Conservation (phyloP, 2,888 invertebrate species). For the Pristionchus fissidentatus region DNA sequence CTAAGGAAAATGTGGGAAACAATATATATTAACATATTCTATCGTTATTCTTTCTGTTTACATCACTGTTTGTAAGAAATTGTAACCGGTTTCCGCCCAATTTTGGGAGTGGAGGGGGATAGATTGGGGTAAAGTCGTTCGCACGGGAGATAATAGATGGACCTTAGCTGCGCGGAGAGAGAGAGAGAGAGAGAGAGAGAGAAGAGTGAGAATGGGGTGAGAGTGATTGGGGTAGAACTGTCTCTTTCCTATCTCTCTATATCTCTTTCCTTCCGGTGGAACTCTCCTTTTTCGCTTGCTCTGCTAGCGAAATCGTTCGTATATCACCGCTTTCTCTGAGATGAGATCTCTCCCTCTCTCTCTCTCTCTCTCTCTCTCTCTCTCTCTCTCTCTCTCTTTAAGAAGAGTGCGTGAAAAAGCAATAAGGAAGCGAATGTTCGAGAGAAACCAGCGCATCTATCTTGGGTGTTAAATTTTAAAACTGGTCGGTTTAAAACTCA, state of each 20-base stretch:
- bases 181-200: neutral
- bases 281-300: neutral
- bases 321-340: too few species aligned
- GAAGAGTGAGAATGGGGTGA: neutral
- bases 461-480: too few species aligned
- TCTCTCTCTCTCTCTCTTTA: neutral
- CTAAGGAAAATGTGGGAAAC: too few species aligned
- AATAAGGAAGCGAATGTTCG: conserved; percentile 46
- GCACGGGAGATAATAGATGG: neutral
- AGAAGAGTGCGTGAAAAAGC: neutral
- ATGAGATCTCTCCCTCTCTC: neutral
- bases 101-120: neutral
- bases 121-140: neutral
- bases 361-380: neutral
- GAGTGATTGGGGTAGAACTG: conserved; percentile 20
- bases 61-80: too few species aligned
- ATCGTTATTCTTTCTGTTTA: too few species aligned
- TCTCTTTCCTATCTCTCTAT: too few species aligned
- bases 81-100: conserved; percentile 17
- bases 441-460: too few species aligned
- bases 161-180: neutral
- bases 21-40: too few species aligned
- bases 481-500: too few species aligned
- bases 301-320: conserved; percentile 3
- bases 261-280: conserved; percentile 29